Conservation (phyloP, 2,888 invertebrate species). For the Agonum fuliginosum region DNA sequence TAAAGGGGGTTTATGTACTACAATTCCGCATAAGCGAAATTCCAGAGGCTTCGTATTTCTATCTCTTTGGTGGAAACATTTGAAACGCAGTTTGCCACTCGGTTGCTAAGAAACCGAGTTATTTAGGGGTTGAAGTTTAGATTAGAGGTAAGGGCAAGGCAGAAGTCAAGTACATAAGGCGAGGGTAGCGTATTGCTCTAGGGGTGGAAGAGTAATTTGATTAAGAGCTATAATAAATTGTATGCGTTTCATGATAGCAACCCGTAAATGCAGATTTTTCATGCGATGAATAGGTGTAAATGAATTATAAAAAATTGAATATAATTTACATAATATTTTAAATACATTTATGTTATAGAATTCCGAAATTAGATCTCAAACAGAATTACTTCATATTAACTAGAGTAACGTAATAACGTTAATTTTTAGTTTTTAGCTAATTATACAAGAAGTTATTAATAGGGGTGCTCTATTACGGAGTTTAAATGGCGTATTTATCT, state of each 20-base stretch:
- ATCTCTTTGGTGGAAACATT: neutral
- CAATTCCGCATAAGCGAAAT: constrained; percentile 6
- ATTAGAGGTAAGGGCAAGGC: constrained; percentile 23
- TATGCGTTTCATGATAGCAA: constrained; percentile 31
- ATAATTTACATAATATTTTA: too few relatives aligned
- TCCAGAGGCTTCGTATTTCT: neutral
- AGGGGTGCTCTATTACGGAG: too few relatives aligned
- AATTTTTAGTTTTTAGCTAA: too few relatives aligned
- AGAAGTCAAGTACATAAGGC: constrained; percentile 28
- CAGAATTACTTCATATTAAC: too few relatives aligned
- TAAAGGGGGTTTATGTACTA: constrained; percentile 22
- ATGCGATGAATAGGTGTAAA: constrained; percentile 1
- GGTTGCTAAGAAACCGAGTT: constrained; percentile 40
- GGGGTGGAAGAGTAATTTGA: constrained; percentile 24
- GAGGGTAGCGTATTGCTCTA: neutral
- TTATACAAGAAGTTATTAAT: too few relatives aligned
- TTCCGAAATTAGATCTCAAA: too few relatives aligned
- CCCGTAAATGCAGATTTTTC: constrained; percentile 31
- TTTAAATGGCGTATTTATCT: too few relatives aligned
- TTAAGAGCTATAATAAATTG: constrained; percentile 39
- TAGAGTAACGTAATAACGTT: too few relatives aligned
- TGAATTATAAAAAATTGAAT: neutral
- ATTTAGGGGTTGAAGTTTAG: constrained; percentile 23
- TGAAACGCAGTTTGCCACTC: neutral
- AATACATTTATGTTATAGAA: too few relatives aligned